These are phyloP conservation scores for Anarrhichthys ocellatus DNA, from an alignment of 2,113 vertebrate species.

Conservation along the genomic window DNA sequence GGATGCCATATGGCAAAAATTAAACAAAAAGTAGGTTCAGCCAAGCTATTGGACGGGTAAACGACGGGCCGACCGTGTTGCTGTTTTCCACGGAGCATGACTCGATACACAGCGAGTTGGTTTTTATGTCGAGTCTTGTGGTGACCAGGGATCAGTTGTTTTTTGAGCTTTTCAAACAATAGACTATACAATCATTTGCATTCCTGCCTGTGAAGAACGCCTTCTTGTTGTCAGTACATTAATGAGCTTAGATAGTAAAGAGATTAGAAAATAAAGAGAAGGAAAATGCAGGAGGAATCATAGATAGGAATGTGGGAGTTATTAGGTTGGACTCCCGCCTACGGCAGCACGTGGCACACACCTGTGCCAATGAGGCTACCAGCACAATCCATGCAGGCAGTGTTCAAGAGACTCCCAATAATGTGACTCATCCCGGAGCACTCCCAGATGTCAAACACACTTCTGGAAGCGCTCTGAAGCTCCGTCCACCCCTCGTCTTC, in stretches of 20 bases:
- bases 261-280: neutral
- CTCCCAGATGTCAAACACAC: conserved; percentile 33
- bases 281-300: neutral
- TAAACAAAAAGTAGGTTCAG: conserved; percentile 33
- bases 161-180: neutral
- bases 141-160: conserved; percentile 12
- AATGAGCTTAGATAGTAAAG: neutral
- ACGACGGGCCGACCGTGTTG: conserved; percentile 26
- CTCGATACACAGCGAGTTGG: neutral
- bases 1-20: conserved; percentile 29
- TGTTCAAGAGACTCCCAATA: neutral
- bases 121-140: conserved; percentile 19
- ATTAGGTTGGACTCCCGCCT: neutral
- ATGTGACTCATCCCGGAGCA: neutral
- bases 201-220: neutral
- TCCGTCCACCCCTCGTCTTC: neutral
- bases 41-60: conserved; percentile 23
- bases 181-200: neutral
- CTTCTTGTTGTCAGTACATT: neutral
- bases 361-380: conserved; percentile 14
- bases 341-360: conserved; percentile 29
- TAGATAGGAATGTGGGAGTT: conserved; percentile 10
- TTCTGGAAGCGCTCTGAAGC: conserved; percentile 9
- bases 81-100: conserved; percentile 12
- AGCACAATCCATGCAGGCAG: conserved; percentile 4